phyloP scores from a whole-genome alignment of 2,797 vertebrate genomes.

The Odontamblyopus rebecca region DNA sequence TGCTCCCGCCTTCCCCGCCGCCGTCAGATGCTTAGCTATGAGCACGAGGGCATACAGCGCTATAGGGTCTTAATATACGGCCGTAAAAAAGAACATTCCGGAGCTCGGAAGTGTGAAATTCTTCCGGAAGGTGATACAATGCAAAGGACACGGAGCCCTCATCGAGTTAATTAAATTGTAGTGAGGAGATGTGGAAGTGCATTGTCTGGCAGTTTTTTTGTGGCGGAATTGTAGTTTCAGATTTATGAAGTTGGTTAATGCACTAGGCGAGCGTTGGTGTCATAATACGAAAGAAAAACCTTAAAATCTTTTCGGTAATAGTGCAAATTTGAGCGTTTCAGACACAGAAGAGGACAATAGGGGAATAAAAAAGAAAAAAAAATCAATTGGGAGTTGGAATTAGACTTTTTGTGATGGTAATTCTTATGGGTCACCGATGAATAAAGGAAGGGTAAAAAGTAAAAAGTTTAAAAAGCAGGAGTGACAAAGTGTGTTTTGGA shows the following conservation, averaged over 20 bases:
- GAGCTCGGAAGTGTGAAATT: slow-evolving; percentile 35
- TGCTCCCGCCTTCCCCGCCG: slow-evolving; percentile 31
- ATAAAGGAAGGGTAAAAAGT: slow-evolving; percentile 18
- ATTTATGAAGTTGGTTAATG: slow-evolving; percentile 57
- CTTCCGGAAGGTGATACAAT: slow-evolving; percentile 51
- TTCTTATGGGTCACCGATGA: neutral
- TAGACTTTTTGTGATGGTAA: neutral
- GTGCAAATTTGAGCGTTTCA: slow-evolving; percentile 16
- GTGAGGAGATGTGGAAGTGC: slow-evolving; percentile 50
- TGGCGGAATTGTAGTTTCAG: slow-evolving; percentile 41
- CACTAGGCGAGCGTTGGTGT: slow-evolving; percentile 42
- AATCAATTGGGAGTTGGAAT: neutral
- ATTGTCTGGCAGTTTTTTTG: slow-evolving; percentile 23
- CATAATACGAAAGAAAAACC: slow-evolving; percentile 31
- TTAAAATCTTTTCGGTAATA: slow-evolving; percentile 21
- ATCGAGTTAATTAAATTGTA: slow-evolving; percentile 63
- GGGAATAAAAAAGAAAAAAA: neutral
- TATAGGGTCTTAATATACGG: slow-evolving; percentile 1
- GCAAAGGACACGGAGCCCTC: slow-evolving; percentile 55
- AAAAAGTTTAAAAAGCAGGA: slow-evolving; percentile 8
- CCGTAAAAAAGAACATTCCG: slow-evolving; percentile 24
- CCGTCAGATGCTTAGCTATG: slow-evolving; percentile 8
- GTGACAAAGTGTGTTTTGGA: neutral
- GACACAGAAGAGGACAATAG: slow-evolving; percentile 32
- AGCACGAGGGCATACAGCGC: neutral